Percentiles rank a stretch among this genome's conserved stretches.
Evolutionary conservation across 2,888 invertebrate species (phyloP).

Genomic region (Endomychus coccineus): DNA sequence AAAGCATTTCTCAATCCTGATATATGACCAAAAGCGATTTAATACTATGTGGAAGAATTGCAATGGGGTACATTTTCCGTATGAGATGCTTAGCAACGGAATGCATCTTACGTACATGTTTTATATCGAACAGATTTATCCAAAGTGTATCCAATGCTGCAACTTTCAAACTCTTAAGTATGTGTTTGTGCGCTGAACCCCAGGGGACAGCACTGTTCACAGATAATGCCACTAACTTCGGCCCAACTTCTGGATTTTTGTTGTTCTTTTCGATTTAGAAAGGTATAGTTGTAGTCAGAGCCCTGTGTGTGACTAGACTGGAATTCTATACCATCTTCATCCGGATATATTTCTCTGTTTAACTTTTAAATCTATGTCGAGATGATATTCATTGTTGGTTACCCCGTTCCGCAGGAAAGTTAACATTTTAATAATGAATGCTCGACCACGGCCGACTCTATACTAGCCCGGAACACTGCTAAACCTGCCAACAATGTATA

Average conservation of each 20-base stretch:
- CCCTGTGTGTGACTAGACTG: conserved; percentile 35
- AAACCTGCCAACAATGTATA: too few relatives aligned
- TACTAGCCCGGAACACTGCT: too few relatives aligned
- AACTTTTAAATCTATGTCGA: too few relatives aligned
- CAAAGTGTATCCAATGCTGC: conserved; percentile 30
- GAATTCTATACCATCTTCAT: conserved; percentile 14
- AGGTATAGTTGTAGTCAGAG: conserved; percentile 32
- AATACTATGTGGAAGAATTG: conserved; percentile 11
- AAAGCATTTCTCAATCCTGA: conserved; percentile 17
- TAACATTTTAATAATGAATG: too few relatives aligned
- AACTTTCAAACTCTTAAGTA: conserved; percentile 32
- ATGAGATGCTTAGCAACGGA: not conserved
- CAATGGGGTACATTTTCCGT: conserved; percentile 13
- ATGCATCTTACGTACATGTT: conserved; percentile 22
- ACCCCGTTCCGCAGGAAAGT: too few relatives aligned
- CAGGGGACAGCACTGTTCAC: conserved; percentile 33
- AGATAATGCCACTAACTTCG: conserved; percentile 37
- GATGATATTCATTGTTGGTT: too few relatives aligned
- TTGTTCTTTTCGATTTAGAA: conserved; percentile 38
- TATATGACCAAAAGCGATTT: conserved; percentile 17
- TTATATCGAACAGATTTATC: conserved; percentile 28
- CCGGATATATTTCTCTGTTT: too few relatives aligned
- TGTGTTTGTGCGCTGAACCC: conserved; percentile 31
- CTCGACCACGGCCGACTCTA: too few relatives aligned
- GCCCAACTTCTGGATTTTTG: conserved; percentile 35